These are phyloP conservation scores for Pheosia tremula DNA, from an alignment of 2,888 invertebrate genomes.

Conservation along the genomic window DNA sequence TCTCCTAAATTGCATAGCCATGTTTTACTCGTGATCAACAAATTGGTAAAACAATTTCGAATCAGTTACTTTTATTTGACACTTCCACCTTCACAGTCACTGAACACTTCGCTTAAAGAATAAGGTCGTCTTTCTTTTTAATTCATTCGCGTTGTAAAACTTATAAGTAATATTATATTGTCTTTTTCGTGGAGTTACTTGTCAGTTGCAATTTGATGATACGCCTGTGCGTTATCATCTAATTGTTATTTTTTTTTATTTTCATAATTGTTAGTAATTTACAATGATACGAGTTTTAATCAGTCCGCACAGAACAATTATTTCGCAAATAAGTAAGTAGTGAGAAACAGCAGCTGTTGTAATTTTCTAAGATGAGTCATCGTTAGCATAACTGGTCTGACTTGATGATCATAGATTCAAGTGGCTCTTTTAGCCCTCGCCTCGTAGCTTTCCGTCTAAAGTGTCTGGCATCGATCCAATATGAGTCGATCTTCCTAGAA, in stretches of 20 bases:
- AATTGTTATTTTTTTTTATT: background rate
- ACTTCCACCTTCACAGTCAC: slow-evolving; percentile 20
- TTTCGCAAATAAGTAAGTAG: slow-evolving; percentile 1
- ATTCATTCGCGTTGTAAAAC: slow-evolving; percentile 27
- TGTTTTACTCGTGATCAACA: slow-evolving; percentile 22
- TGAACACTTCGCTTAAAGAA: slow-evolving; percentile 29
- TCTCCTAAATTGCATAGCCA: slow-evolving; percentile 25
- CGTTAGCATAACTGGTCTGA: slow-evolving; percentile 38
- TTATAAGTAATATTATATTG: slow-evolving; percentile 30
- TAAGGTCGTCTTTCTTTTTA: slow-evolving; percentile 34
- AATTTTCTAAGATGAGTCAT: slow-evolving; percentile 42
- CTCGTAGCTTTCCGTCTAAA: slow-evolving; percentile 48
- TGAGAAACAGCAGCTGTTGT: slow-evolving; percentile 23
- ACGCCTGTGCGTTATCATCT: slow-evolving; percentile 5
- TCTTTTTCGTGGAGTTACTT: slow-evolving; percentile 21
- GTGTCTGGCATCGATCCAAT: slow-evolving; percentile 70
- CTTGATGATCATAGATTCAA: slow-evolving; percentile 50
- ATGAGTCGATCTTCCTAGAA: slow-evolving; percentile 68
- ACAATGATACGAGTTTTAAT: background rate
- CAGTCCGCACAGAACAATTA: background rate
- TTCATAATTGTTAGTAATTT: background rate
- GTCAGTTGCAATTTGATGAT: slow-evolving; percentile 18
- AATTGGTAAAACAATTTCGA: slow-evolving; percentile 24
- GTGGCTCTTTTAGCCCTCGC: slow-evolving; percentile 55
- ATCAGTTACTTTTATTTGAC: slow-evolving; percentile 3